Conservation (phyloP, 2,888 invertebrate species). For the Nomada fabriciana region DNA sequence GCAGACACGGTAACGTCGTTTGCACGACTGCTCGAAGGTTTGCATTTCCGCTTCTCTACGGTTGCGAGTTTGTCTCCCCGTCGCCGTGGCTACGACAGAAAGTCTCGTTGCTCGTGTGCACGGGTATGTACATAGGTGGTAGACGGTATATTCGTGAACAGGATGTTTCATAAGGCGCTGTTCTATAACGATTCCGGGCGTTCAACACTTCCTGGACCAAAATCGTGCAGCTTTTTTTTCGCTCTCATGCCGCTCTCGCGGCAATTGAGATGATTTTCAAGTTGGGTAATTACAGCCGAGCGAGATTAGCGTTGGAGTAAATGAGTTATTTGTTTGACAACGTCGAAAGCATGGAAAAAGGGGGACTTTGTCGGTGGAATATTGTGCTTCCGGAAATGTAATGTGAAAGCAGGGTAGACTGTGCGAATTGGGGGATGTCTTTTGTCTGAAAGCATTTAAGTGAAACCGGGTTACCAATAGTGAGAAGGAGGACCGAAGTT, state of each 20-base stretch:
- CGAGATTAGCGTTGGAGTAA: not conserved
- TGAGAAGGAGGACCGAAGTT: too few relatives aligned
- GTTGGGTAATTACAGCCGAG: not conserved
- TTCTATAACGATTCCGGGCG: slow-evolving; percentile 50
- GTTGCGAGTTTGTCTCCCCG: slow-evolving; percentile 39
- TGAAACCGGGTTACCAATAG: too few relatives aligned
- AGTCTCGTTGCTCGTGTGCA: slow-evolving; percentile 16
- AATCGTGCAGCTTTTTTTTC: slow-evolving; percentile 4
- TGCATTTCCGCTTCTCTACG: slow-evolving; percentile 48
- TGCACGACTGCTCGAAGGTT: slow-evolving; percentile 18
- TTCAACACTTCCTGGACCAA: slow-evolving; percentile 49
- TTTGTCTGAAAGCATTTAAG: too few relatives aligned
- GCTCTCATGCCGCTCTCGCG: slow-evolving; percentile 22
- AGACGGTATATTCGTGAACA: slow-evolving; percentile 43
- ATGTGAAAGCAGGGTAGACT: too few relatives aligned
- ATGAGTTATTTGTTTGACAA: not conserved
- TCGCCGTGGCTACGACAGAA: slow-evolving; percentile 38
- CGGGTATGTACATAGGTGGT: slow-evolving; percentile 18
- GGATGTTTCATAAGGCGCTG: slow-evolving; percentile 58
- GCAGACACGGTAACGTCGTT: slow-evolving; percentile 27
- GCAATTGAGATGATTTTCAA: not conserved
- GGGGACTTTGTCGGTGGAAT: too few relatives aligned
- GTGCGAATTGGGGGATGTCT: too few relatives aligned
- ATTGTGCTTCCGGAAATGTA: too few relatives aligned
- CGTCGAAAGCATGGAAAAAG: not conserved